Evolutionary conservation across 2,797 vertebrate genomes (phyloP).

Genomic region (Choloepus didactylus): DNA sequence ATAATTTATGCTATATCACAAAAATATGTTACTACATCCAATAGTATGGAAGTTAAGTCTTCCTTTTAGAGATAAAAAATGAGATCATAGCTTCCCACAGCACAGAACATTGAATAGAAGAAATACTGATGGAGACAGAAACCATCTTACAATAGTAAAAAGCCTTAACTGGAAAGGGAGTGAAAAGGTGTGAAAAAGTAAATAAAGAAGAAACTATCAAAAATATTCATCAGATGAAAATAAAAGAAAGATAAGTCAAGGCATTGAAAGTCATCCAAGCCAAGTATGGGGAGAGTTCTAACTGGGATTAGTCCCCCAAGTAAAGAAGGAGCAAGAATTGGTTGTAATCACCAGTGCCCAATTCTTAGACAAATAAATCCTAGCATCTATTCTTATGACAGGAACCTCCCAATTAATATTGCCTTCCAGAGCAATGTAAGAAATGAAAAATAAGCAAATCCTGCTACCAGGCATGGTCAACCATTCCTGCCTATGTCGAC

Average conservation of each 20-base stretch:
- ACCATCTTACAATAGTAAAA: background rate
- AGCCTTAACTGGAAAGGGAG: background rate
- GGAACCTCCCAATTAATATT: background rate
- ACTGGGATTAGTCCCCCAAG: background rate
- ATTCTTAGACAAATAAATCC: constrained; percentile 35
- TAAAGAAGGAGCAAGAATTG: background rate
- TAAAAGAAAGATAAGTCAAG: background rate
- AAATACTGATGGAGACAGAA: background rate
- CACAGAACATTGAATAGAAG: constrained; percentile 31
- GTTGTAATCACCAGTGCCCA: background rate
- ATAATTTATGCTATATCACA: constrained; percentile 42
- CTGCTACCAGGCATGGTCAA: background rate
- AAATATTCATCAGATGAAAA: constrained; percentile 31
- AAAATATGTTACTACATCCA: background rate
- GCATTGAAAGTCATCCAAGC: background rate
- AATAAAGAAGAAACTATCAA: background rate
- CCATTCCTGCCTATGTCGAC: background rate
- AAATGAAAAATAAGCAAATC: constrained; percentile 26
- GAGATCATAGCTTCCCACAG: background rate
- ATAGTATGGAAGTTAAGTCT: background rate
- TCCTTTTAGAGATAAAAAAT: constrained; percentile 54
- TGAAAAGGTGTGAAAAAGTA: constrained; percentile 9
- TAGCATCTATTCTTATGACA: background rate
- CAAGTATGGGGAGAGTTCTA: background rate
- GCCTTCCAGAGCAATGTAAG: background rate